These are phyloP conservation scores for Ctenopoma multispine DNA, from an alignment of 2,797 vertebrate genomes.

Conservation along the genomic window DNA sequence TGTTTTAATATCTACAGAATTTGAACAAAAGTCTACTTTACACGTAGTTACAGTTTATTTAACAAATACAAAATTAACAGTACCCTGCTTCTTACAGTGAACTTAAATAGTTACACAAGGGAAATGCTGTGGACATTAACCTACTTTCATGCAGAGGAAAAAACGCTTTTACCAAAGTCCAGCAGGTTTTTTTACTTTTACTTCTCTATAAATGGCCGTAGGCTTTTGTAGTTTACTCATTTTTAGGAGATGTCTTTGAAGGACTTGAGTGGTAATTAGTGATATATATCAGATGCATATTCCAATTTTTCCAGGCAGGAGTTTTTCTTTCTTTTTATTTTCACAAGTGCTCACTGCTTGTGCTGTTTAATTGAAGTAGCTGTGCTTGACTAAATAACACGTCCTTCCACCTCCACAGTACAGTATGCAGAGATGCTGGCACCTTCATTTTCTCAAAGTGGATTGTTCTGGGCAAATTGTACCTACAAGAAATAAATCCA, in stretches of 20 bases:
- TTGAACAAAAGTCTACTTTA: neutral
- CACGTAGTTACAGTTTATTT: neutral
- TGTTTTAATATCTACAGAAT: no score
- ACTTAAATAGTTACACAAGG: neutral
- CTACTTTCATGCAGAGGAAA: slow-evolving; percentile 34
- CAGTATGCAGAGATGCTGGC: neutral
- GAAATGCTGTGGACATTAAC: slow-evolving; percentile 40
- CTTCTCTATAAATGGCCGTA: slow-evolving; percentile 34
- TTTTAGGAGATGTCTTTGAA: slow-evolving; percentile 20
- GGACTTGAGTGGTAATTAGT: slow-evolving; percentile 19
- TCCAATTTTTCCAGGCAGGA: slow-evolving; percentile 16
- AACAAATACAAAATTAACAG: neutral
- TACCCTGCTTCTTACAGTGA: neutral
- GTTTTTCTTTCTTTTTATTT: neutral
- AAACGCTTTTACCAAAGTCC: slow-evolving; percentile 39
- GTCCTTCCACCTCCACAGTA: slow-evolving; percentile 10
- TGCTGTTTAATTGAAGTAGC: slow-evolving; percentile 21
- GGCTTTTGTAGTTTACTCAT: neutral
- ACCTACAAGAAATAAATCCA: neutral
- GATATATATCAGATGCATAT: slow-evolving; percentile 36
- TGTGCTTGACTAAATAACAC: slow-evolving; percentile 20
- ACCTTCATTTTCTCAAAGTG: neutral
- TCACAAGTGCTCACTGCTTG: neutral
- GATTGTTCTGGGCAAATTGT: neutral
- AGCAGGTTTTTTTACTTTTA: slow-evolving; percentile 17